Evolutionary conservation across 2,113 vertebrate species (phyloP), one percentile per base, ranked within the genome.

Genomic region (Atherinomorus stipes): DNA sequence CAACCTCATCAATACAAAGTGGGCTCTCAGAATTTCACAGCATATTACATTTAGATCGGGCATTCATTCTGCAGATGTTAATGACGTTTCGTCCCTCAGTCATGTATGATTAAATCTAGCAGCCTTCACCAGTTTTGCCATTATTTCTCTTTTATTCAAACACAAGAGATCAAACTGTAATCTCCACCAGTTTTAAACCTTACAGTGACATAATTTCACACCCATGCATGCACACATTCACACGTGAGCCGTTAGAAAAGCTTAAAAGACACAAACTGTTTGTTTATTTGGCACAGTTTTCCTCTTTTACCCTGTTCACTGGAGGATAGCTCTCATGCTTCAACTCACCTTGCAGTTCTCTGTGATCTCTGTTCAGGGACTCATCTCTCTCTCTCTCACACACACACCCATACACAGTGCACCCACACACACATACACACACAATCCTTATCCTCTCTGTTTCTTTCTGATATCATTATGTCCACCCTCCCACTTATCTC

Each of bases 401-500:
- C n/a, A 4, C 28, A 31, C 28, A 31, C 28, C 3, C 28, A 31
- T 7, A 31, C 28, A 7, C 28, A 12, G 6, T 2, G 59, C 47
- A 67, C n/a, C 42, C 51, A 63, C 23, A 76, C 44, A 16, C 4
- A 62, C 52, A 71, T 22, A 34, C 45, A 42, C 13, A 52, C 31
- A 1, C 12, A 9, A 19, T 44, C 23, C 25, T 9, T 21, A 12
- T 25, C 15, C 23, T 37, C 50, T 57, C 31, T 31, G 7, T 71
- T 59, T 76, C 9, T 34, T 38, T 58, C 28, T 71, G 49, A 69
- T 56, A 68, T 81, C 74, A 63, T 80, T 69, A 72, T 71, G 9
- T 51, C 68, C 61, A 49, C 37, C 34, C 47, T 62, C 61, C 51
- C 63, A 70, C 52, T 61, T 71, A 73, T 89, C 78, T 80, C 83